phyloP scores from a whole-genome alignment of 2,888 invertebrate species.

The Hoplodrina ambigua region DNA sequence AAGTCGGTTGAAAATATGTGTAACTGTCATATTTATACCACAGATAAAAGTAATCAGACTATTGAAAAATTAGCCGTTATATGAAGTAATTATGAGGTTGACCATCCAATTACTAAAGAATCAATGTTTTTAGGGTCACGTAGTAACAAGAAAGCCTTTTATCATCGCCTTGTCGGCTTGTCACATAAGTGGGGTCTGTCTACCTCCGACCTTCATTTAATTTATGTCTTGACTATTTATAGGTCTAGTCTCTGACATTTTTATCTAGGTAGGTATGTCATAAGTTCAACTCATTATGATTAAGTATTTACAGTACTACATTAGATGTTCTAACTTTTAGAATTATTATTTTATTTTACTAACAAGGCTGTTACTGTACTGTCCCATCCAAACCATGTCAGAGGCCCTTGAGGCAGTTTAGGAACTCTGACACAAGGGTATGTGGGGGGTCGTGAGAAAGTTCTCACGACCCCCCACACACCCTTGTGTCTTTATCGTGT shows the following conservation, averaged over 20 bases:
- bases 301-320: not conserved
- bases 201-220: constrained; percentile 7
- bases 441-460: no score
- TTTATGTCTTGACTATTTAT: not conserved
- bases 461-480: no score
- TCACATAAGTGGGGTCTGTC: not conserved
- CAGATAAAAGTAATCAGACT: no score
- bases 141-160: not conserved
- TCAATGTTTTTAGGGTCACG: not conserved
- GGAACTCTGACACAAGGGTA: no score
- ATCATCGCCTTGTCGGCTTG: not conserved
- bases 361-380: no score
- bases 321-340: not conserved
- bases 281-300: constrained; percentile 4
- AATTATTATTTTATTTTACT: no score
- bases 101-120: not conserved
- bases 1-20: no score
- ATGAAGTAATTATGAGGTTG: not conserved
- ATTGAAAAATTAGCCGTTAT: no score
- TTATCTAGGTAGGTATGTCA: not conserved
- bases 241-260: not conserved
- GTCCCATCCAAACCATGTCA: no score
- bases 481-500: no score
- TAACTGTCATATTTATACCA: no score
- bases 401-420: no score